phyloP scores from a whole-genome alignment of 2,113 vertebrate genomes.

The Amia ocellicauda region DNA sequence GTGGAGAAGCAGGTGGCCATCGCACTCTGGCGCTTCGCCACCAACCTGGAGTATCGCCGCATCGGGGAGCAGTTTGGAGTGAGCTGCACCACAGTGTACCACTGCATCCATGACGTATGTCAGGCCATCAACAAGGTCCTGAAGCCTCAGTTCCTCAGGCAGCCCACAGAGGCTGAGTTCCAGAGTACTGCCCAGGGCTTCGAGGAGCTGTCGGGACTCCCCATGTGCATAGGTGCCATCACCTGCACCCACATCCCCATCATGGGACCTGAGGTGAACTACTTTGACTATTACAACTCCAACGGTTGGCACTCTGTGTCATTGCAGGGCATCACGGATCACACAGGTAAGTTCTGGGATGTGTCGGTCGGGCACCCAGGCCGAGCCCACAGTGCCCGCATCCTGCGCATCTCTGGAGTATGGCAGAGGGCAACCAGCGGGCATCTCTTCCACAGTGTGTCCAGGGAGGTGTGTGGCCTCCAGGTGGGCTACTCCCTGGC shows the following conservation, averaged over 20 bases:
- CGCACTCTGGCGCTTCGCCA: conserved; percentile 69
- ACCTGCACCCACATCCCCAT: conserved; percentile 69
- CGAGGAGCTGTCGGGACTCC: conserved; percentile 56
- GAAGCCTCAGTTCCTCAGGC: conserved; percentile 53
- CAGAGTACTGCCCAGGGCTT: conserved; percentile 54
- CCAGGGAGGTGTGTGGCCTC: conserved; percentile 53
- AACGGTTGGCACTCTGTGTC: conserved; percentile 67
- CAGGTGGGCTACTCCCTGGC: conserved; percentile 57
- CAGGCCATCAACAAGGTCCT: conserved; percentile 67
- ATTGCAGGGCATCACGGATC: conserved; percentile 60
- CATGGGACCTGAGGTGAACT: conserved; percentile 63
- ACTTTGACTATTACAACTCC: conserved; percentile 61
- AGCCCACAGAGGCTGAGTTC: conserved; percentile 53
- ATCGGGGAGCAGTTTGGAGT: conserved; percentile 67
- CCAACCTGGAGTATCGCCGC: conserved; percentile 68
- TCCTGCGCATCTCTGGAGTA: conserved; percentile 66
- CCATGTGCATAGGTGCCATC: conserved; percentile 64
- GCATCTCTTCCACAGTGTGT: conserved; percentile 44
- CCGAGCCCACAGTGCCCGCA: conserved; percentile 58
- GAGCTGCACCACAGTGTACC: conserved; percentile 66
- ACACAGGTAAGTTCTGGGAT: conserved; percentile 64
- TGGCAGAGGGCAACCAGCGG: conserved; percentile 65
- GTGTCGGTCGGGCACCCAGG: conserved; percentile 71
- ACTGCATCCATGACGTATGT: conserved; percentile 69
- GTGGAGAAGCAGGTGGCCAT: conserved; percentile 71